These are phyloP conservation scores for Epinephelus cyanopodus DNA, from an alignment of 2,113 vertebrate species.

Conservation along the genomic window DNA sequence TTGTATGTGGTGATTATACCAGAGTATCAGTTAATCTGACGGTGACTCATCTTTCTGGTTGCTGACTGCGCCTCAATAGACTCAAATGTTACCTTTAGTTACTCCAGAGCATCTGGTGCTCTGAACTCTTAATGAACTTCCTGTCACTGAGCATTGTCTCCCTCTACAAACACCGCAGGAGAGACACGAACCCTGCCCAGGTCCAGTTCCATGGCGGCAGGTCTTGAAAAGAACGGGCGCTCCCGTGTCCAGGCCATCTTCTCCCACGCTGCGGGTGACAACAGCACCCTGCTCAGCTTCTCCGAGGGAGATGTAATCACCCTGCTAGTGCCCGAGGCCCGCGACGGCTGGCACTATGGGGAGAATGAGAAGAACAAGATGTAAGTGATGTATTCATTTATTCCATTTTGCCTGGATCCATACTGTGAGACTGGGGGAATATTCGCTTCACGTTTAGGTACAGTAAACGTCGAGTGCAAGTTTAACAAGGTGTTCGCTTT, in stretches of 20 bases:
- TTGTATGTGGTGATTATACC: neutral
- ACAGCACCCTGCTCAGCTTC: constrained; percentile 97
- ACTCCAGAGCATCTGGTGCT: neutral
- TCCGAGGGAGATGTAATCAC: constrained; percentile 97
- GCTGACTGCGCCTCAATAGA: neutral
- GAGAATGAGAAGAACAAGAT: constrained; percentile 98
- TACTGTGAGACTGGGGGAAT: neutral
- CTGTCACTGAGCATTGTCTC: neutral
- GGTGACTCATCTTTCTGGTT: neutral
- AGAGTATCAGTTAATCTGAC: neutral
- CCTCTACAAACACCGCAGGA: constrained; percentile 77
- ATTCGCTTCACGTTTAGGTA: neutral
- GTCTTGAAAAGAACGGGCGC: constrained; percentile 95
- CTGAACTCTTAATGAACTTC: neutral
- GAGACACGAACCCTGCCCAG: constrained; percentile 97
- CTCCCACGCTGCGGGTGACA: constrained; percentile 95
- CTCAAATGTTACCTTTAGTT: neutral
- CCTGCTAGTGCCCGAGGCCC: constrained; percentile 96
- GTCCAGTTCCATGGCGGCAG: constrained; percentile 98
- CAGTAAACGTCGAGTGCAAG: neutral
- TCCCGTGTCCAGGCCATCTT: constrained; percentile 96
- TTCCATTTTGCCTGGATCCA: neutral
- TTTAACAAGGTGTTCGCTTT: constrained; percentile 18
- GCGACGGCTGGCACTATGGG: constrained; percentile 98
- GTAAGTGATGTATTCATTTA: constrained; percentile 81